Base-by-base conservation (phyloP, 2,113 vertebrate genomes). In the Poeciliopsis retropinna region DNA sequence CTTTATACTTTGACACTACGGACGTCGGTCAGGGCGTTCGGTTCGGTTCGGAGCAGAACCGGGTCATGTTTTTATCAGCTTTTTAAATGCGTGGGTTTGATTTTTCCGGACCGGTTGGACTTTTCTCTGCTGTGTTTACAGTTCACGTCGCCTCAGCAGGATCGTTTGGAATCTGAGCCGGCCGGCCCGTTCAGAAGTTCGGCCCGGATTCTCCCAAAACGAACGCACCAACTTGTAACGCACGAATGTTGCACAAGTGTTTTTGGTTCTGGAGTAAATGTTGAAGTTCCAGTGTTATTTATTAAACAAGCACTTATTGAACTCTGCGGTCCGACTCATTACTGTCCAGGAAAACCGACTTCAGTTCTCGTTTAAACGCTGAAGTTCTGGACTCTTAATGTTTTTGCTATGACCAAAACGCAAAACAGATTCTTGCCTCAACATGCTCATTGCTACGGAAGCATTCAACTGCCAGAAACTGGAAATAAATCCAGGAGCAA, bases 211-310 rank as follows among this genome's bases (percentile, higher is more conserved):
- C 60, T n/a, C 67, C 75, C 27, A 15, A 44, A 84, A 85, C 41
- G 13, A 83, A 84, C 62, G 85, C 89, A 65, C 81, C 77, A n/a
- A 39, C 88, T 78, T 88, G 73, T 89, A 88, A 82, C 69, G 83
- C 92, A 93, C 87, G 86, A 86, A 92, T 90, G 87, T 92, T 93
- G 89, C 88, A 92, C 91, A 91, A 75, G 75, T 90, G 77, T 87
- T 87, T 91, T 84, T 75, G 88, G 71, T 89, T 92, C 77, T 86
- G 91, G 83, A 79, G 83, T 57, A 81, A 51, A 70, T 60, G 77
- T 76, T 81, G 41, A 72, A 73, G 81, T 86, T 91, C 78, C 78
- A 72, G 82, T 81, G 29, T 88, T 90, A 91, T 88, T 90, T 90
- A 93, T 91, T 93, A 94, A 89, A 93, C 76, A 57, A 78, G 65